Evolutionary conservation across 2,113 vertebrate species (phyloP).

Genomic region (Copsychus sechellarum): DNA sequence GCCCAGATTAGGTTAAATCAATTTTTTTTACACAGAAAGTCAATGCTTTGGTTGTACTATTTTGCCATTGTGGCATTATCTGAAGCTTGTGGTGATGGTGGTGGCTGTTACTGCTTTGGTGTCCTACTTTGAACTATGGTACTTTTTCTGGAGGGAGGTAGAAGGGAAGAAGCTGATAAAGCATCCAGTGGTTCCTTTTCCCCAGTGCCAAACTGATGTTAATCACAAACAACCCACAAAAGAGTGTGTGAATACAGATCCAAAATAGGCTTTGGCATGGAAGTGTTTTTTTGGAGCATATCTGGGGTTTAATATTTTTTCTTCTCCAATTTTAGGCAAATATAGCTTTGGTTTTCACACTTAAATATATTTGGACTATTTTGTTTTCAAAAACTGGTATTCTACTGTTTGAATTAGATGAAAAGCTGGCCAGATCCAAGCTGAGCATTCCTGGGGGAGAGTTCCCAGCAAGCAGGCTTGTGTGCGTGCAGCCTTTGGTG

Average conservation of each 20-base stretch:
- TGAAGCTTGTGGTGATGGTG: not conserved
- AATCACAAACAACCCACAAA: not conserved
- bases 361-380: constrained; percentile 17
- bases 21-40: not conserved
- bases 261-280: not conserved
- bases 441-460: constrained; percentile 34
- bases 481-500: constrained; percentile 11
- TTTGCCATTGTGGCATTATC: not conserved
- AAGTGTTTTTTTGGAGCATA: not conserved
- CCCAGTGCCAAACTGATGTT: not conserved
- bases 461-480: constrained; percentile 46
- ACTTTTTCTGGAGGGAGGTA: not conserved
- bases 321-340: not conserved
- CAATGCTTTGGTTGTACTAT: not conserved
- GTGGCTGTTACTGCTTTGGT: not conserved
- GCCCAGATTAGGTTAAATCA: not conserved
- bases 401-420: constrained; percentile 19
- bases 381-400: not conserved
- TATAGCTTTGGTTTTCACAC: constrained; percentile 22
- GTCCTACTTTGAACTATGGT: not conserved
- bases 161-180: not conserved
- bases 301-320: not conserved
- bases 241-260: not conserved
- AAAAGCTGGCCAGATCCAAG: constrained; percentile 19
- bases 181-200: not conserved